phyloP scores from a whole-genome alignment of 2,797 vertebrate genomes.

The Clarias laeviceps region DNA sequence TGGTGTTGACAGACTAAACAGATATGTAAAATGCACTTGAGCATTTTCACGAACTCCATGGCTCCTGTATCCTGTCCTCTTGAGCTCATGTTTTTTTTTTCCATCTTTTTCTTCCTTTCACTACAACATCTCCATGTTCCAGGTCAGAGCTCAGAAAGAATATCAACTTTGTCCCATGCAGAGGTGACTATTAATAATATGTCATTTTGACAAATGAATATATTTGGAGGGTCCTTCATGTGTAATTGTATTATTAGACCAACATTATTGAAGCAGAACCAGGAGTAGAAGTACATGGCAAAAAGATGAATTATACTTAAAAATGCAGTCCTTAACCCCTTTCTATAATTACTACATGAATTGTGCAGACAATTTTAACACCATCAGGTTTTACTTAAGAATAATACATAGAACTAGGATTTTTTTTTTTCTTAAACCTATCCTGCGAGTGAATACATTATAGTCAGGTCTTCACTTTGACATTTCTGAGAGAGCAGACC shows the following conservation, averaged over 20 bases:
- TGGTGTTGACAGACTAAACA: slow-evolving; percentile 1
- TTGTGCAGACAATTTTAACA: neutral
- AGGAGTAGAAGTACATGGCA: slow-evolving; percentile 20
- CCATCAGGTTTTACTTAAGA: neutral
- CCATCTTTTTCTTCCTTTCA: neutral
- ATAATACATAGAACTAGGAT: neutral
- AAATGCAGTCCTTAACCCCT: neutral
- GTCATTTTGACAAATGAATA: slow-evolving; percentile 62
- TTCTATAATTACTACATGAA: neutral
- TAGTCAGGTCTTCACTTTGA: neutral
- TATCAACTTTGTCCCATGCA: slow-evolving; percentile 50
- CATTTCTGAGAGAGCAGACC: slow-evolving; percentile 4
- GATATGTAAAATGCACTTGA: slow-evolving; percentile 31
- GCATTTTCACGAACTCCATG: slow-evolving; percentile 13
- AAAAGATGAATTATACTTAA: slow-evolving; percentile 37
- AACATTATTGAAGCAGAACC: slow-evolving; percentile 27
- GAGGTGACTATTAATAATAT: slow-evolving; percentile 62
- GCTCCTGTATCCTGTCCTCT: slow-evolving; percentile 31
- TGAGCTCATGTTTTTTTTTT: slow-evolving; percentile 8
- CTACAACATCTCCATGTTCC: slow-evolving; percentile 40
- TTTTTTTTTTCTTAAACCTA: neutral
- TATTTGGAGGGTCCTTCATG: slow-evolving; percentile 53
- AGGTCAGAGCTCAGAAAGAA: slow-evolving; percentile 29
- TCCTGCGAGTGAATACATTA: neutral
- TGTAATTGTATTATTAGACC: slow-evolving; percentile 48